Evolutionary conservation across 2,888 invertebrate genomes (phyloP).

Genomic region (Pilophorus perplexus): DNA sequence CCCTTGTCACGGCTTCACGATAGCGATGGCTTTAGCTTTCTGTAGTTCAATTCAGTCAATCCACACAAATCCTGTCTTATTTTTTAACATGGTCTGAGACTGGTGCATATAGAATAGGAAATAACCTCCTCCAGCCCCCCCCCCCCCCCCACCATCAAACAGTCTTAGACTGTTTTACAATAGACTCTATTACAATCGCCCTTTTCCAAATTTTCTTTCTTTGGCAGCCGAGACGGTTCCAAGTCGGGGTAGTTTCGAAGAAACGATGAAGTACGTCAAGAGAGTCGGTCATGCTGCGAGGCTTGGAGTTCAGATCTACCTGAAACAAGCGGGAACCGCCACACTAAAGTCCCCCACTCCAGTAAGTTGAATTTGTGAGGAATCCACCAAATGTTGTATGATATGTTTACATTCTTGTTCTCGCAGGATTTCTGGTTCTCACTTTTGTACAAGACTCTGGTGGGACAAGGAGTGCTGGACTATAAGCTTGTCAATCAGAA

Average conservation of each 20-base stretch:
- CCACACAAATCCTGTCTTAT: too few relatives aligned
- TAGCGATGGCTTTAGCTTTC: too few relatives aligned
- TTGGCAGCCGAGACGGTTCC: conserved; percentile 52
- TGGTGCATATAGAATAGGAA: too few relatives aligned
- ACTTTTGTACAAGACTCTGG: conserved; percentile 71
- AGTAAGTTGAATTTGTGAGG: conserved; percentile 54
- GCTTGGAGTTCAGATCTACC: conserved; percentile 68
- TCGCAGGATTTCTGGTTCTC: conserved; percentile 76
- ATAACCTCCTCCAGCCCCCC: too few relatives aligned
- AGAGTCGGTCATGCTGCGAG: conserved; percentile 71
- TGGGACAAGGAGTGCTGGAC: conserved; percentile 70
- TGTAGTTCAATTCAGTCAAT: too few relatives aligned
- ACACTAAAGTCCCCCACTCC: conserved; percentile 65
- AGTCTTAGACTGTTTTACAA: not conserved
- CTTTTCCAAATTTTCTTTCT: not conserved
- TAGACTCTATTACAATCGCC: not conserved
- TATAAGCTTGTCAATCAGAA: conserved; percentile 55
- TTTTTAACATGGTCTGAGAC: too few relatives aligned
- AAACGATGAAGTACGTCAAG: conserved; percentile 69
- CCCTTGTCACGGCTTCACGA: too few relatives aligned
- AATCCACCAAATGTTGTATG: not conserved
- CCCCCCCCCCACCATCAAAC: too few relatives aligned
- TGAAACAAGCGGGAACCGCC: conserved; percentile 63
- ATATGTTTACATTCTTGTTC: conserved; percentile 24
- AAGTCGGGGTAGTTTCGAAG: conserved; percentile 53